A percentile compares a stretch with the other conserved stretches of the same genome.
These are phyloP conservation scores for Dendroctonus ponderosae DNA, from an alignment of 1,140 invertebrate genomes.

Conservation along the genomic window DNA sequence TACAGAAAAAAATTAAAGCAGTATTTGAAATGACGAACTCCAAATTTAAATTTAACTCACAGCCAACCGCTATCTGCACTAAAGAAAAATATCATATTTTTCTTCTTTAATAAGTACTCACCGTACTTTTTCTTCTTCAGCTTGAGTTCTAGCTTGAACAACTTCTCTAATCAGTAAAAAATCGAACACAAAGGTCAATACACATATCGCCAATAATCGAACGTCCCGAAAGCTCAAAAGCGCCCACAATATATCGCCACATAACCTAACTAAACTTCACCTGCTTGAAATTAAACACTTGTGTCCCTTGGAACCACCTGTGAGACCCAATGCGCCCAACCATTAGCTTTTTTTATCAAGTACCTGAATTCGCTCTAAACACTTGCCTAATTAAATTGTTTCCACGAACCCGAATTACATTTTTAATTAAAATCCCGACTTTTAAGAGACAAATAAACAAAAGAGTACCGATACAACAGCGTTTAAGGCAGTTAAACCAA, in stretches of 20 bases:
- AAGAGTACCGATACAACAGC: background rate
- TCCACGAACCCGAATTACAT: background rate
- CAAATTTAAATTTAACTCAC: too few species aligned
- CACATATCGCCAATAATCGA: background rate
- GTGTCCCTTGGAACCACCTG: conserved; percentile 8
- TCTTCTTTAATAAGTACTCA: conserved; percentile 11
- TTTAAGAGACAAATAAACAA: background rate
- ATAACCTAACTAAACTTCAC: conserved; percentile 37
- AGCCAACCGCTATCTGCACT: too few species aligned
- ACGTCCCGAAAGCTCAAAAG: conserved; percentile 8
- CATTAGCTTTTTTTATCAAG: too few species aligned
- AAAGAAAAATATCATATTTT: too few species aligned
- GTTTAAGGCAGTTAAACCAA: conserved; percentile 24
- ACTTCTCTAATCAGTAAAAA: background rate
- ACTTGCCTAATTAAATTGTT: background rate
- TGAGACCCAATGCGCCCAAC: background rate
- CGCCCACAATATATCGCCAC: conserved; percentile 19
- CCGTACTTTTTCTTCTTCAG: conserved; percentile 39
- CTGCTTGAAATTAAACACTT: conserved; percentile 37
- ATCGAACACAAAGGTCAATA: background rate
- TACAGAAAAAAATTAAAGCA: too few species aligned
- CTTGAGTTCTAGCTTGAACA: conserved; percentile 10
- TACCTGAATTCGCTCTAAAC: background rate
- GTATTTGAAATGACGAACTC: too few species aligned
- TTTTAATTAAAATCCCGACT: background rate